Evolutionary conservation across 2,888 invertebrate genomes (phyloP).

Genomic region (Yponomeuta plumbellus): DNA sequence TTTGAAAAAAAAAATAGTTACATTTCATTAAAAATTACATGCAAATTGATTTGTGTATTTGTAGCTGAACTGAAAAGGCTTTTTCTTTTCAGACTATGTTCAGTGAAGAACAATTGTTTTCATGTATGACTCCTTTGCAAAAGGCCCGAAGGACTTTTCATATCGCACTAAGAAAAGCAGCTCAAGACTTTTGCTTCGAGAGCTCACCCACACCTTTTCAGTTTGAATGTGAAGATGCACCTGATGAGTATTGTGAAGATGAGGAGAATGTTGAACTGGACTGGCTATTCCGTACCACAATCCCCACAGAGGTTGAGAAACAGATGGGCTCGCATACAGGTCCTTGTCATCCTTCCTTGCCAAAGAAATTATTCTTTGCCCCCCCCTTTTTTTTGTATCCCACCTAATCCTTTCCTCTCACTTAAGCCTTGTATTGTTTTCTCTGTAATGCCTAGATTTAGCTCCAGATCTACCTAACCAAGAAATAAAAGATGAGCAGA

Average conservation of each 20-base stretch:
- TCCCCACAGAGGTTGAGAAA: constrained; percentile 26
- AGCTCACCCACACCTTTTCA: constrained; percentile 44
- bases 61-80: not conserved
- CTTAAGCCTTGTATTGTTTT: constrained; percentile 5
- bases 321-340: constrained; percentile 38
- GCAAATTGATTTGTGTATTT: not conserved
- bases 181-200: constrained; percentile 52
- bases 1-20: constrained; percentile 20
- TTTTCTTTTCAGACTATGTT: not conserved
- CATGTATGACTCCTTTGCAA: constrained; percentile 53
- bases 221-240: constrained; percentile 35
- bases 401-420: not conserved
- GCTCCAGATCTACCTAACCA: not conserved
- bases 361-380: constrained; percentile 16
- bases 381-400: constrained; percentile 21
- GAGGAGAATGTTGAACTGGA: constrained; percentile 56
- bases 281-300: constrained; percentile 41
- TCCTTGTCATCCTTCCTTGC: constrained; percentile 23
- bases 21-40: not conserved
- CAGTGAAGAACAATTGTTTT: not conserved
- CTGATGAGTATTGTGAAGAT: constrained; percentile 53
- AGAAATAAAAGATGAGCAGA: not conserved
- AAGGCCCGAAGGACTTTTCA: constrained; percentile 64
- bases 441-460: not conserved
- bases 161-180: constrained; percentile 59